Evolutionary conservation across 2,888 invertebrate genomes (phyloP).

Genomic region (Oxytorus armatus): DNA sequence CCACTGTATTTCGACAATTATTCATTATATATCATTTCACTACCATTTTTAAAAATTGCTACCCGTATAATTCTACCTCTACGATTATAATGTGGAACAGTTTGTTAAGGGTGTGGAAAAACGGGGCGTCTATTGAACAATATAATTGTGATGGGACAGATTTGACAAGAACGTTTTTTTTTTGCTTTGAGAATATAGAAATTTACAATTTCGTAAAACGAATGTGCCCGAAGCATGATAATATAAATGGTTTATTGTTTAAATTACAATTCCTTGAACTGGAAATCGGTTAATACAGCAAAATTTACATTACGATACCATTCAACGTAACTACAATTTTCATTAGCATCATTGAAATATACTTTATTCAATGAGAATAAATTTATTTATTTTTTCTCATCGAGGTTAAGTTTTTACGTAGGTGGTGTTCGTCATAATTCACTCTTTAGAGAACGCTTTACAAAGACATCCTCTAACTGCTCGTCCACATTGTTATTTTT

Average conservation of each 20-base stretch:
- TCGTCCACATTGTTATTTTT: not conserved
- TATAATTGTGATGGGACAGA: not conserved
- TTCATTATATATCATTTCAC: not conserved
- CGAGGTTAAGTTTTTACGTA: no score
- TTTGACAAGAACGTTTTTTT: not conserved
- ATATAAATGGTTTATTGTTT: no score
- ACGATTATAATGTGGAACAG: not conserved
- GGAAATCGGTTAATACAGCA: no score
- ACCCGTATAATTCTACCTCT: conserved; percentile 7
- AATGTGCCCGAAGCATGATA: no score
- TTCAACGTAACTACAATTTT: no score
- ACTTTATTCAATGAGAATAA: no score
- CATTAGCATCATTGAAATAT: no score
- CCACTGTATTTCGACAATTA: conserved; percentile 10
- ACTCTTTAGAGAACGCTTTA: not conserved
- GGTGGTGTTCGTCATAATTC: not conserved
- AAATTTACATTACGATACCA: no score
- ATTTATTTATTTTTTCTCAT: no score
- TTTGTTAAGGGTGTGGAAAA: conserved; percentile 6
- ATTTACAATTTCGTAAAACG: no score
- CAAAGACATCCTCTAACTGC: not conserved
- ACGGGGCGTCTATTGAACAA: not conserved
- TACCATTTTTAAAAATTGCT: not conserved
- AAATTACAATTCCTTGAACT: no score
- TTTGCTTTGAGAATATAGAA: no score